A percentile compares a stretch with the other conserved stretches of the same genome.
Conservation (phyloP, 2,888 invertebrate species). For the Rhorus exstirpatorius region DNA sequence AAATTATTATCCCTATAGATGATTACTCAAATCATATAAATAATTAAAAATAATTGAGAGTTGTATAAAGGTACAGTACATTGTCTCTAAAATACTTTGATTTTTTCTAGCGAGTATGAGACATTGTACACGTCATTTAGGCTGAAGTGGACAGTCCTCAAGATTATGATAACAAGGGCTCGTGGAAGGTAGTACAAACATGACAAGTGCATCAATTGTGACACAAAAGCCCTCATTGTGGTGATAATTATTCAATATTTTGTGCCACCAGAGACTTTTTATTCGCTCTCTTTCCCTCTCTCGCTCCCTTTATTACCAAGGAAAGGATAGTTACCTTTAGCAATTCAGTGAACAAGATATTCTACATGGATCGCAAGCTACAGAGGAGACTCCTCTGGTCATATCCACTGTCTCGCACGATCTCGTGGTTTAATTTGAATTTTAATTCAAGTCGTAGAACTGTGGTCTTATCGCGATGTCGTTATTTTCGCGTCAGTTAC, state of each 20-base stretch:
- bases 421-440: slow-evolving; percentile 61
- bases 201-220: slow-evolving; percentile 46
- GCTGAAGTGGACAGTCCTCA: slow-evolving; percentile 16
- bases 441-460: slow-evolving; percentile 51
- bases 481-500: slow-evolving; percentile 43
- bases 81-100: neutral
- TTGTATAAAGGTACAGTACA: no score
- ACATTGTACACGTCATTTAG: slow-evolving; percentile 17
- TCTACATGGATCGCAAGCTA: slow-evolving; percentile 5
- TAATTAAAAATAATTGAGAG: no score
- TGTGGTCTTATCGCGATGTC: slow-evolving; percentile 30
- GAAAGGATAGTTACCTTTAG: slow-evolving; percentile 40
- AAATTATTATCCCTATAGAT: no score
- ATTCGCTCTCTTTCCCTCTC: neutral
- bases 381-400: slow-evolving; percentile 12
- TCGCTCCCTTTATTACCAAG: slow-evolving; percentile 8
- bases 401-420: slow-evolving; percentile 34
- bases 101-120: neutral
- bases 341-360: slow-evolving; percentile 33
- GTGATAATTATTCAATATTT: slow-evolving; percentile 42
- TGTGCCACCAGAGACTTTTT: slow-evolving; percentile 19
- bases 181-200: slow-evolving; percentile 13
- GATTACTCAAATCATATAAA: no score
- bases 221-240: slow-evolving; percentile 56
- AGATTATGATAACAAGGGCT: slow-evolving; percentile 35